Conservation (phyloP, 2,797 vertebrate genomes). For the Pogonophryne albipinna region DNA sequence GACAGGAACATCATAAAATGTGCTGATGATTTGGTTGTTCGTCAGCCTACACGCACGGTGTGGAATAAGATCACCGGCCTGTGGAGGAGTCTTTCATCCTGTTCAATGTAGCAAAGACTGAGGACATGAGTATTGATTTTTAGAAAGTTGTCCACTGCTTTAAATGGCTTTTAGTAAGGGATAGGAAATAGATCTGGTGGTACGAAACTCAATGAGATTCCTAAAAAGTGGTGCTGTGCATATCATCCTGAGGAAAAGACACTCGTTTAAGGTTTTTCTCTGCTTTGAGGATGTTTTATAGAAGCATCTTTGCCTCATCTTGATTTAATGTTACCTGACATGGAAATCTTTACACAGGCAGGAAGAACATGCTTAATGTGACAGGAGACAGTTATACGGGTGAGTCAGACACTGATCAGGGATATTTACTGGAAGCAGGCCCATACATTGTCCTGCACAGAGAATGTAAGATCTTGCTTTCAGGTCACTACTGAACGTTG, state of each 20-base stretch:
- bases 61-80: conserved; percentile 29
- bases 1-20: conserved; percentile 37
- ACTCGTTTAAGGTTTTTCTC: neutral
- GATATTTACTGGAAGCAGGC: conserved; percentile 5
- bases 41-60: conserved; percentile 23
- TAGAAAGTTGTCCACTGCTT: conserved; percentile 4
- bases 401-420: conserved; percentile 27
- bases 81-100: conserved; percentile 38
- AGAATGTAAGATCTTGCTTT: conserved; percentile 1
- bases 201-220: neutral
- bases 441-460: neutral
- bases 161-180: conserved; percentile 11
- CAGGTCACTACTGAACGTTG: neutral
- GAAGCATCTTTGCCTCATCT: neutral
- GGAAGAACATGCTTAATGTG: conserved; percentile 22
- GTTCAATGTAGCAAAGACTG: conserved; percentile 29
- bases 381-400: conserved; percentile 9
- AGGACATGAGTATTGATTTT: conserved; percentile 40
- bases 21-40: conserved; percentile 30
- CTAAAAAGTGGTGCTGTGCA: neutral
- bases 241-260: neutral
- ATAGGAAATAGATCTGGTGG: neutral
- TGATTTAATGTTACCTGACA: conserved; percentile 7
- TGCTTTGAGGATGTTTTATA: conserved; percentile 7
- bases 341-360: conserved; percentile 13